A percentile compares a stretch with the other conserved stretches of the same genome.
phyloP scores from a whole-genome alignment of 1,140 invertebrate species.

The Calosoma granatense region DNA sequence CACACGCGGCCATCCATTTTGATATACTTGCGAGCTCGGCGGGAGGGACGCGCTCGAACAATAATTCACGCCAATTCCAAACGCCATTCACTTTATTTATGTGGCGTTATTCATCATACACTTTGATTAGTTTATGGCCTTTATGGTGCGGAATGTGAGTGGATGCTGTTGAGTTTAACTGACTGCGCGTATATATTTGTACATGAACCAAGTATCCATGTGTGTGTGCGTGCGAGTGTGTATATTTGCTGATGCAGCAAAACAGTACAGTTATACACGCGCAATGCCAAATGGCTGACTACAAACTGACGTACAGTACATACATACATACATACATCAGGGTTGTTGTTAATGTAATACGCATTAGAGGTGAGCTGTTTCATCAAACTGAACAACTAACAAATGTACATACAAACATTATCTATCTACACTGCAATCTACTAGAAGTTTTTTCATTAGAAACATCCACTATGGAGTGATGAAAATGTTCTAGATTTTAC shows the following conservation, averaged over 20 bases:
- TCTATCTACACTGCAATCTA: no score
- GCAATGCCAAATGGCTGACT: no score
- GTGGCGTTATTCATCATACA: constrained; percentile 37
- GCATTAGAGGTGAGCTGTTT: no score
- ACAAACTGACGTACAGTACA: no score
- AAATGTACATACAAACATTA: no score
- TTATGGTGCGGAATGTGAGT: constrained; percentile 37
- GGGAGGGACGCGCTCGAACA: constrained; percentile 30
- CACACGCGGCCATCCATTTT: constrained; percentile 26
- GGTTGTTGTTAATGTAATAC: no score
- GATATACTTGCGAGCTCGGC: constrained; percentile 30
- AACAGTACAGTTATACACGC: no score
- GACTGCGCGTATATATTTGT: neutral
- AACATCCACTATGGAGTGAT: no score
- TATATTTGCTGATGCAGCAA: neutral
- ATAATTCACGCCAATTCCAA: constrained; percentile 39
- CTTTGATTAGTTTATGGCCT: constrained; percentile 41
- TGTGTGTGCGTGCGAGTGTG: neutral
- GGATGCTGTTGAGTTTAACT: constrained; percentile 11
- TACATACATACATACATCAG: no score
- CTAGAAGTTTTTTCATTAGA: no score
- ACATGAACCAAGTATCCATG: neutral
- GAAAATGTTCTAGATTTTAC: no score
- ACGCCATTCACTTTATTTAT: constrained; percentile 40
- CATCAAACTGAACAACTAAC: no score